Evolutionary conservation across 2,113 vertebrate genomes (phyloP), one percentile per base, ranked within the genome.

Genomic region (Ammodytes marinus): DNA sequence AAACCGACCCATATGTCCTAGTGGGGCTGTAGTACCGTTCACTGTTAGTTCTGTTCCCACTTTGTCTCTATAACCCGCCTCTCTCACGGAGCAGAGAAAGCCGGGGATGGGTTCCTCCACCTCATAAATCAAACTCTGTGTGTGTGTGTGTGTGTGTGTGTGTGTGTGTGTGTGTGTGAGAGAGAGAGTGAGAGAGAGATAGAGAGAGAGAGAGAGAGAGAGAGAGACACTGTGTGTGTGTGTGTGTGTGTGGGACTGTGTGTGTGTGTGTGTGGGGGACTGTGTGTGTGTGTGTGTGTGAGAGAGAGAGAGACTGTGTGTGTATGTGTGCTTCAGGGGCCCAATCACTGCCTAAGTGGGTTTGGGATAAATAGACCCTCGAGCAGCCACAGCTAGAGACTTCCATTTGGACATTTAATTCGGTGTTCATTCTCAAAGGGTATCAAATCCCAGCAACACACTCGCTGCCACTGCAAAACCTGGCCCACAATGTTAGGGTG

Each of bases 11-110:
- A 27, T 27, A 27, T 37, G 37, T 37, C 47, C 9, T 19, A 60
- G 37, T 45, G 46, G 45, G 39, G n/a, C 8, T 19, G 49, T 42
- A 14, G 17, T 7, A 19, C 19, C 6, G 0, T 11, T 42, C 17
- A 4, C 3, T 58, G 11, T 49, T 42, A 14, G 39, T 35, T 46
- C 5, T 17, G 12, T 39, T 10, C 12, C 27, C 15, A 39, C 27
- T 65, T 37, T 55, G 35, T 42, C 49, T 75, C 53, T 35, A 49
- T 76, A 14, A 66, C 67, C 39, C 61, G 55, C 19, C 39, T 39
- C 27, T 74, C 2, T 37, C 8, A 1, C 1, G 10, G 10, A 67
- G 42, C 27, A 39, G n/a, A 55, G 12, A 47, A 11, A 54, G 40
- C 4, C 0, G 8, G 19, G 47, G 39, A 1, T 10, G 39, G 14